Conservation (phyloP, 2,888 invertebrate species). For the Eumerus sabulonum region DNA sequence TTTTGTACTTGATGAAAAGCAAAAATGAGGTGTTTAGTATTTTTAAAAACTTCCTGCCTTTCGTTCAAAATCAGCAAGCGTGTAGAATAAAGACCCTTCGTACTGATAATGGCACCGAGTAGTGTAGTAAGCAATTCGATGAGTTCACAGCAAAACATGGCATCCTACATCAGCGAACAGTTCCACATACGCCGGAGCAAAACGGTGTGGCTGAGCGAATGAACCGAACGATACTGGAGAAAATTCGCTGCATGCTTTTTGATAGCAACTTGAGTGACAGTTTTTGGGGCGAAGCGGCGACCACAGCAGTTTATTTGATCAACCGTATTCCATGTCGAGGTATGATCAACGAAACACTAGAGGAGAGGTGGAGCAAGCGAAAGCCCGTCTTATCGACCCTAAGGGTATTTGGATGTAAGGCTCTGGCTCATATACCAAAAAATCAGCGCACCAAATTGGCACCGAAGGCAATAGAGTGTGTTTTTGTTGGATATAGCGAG, state of each 20-base stretch:
- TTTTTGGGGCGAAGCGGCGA: slow-evolving; percentile 13
- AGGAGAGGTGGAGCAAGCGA: slow-evolving; percentile 29
- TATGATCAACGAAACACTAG: slow-evolving; percentile 31
- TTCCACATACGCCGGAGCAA: slow-evolving; percentile 46
- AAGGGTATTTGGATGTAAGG: slow-evolving; percentile 17
- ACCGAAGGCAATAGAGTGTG: slow-evolving; percentile 12
- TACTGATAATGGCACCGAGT: slow-evolving; percentile 38
- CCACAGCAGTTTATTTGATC: slow-evolving; percentile 14
- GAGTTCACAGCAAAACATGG: slow-evolving; percentile 24
- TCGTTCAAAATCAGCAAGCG: slow-evolving; percentile 4
- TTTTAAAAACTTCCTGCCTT: not conserved
- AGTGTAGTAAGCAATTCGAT: slow-evolving; percentile 30
- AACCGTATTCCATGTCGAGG: slow-evolving; percentile 22
- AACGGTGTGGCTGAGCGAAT: slow-evolving; percentile 46
- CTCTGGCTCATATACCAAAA: slow-evolving; percentile 22
- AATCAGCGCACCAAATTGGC: slow-evolving; percentile 14
- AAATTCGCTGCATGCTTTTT: no score
- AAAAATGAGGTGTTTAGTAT: slow-evolving; percentile 9
- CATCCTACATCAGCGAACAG: slow-evolving; percentile 43
- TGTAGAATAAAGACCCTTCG: slow-evolving; percentile 33
- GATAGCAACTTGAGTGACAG: slow-evolving; percentile 2
- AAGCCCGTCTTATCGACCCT: slow-evolving; percentile 21
- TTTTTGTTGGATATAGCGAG: slow-evolving; percentile 16
- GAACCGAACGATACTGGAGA: slow-evolving; percentile 46
- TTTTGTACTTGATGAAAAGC: slow-evolving; percentile 14